Percentiles rank a stretch among this genome's conserved stretches.
These are phyloP conservation scores for Genyomyrus donnyi DNA, from an alignment of 2,113 vertebrate species.

Conservation along the genomic window DNA sequence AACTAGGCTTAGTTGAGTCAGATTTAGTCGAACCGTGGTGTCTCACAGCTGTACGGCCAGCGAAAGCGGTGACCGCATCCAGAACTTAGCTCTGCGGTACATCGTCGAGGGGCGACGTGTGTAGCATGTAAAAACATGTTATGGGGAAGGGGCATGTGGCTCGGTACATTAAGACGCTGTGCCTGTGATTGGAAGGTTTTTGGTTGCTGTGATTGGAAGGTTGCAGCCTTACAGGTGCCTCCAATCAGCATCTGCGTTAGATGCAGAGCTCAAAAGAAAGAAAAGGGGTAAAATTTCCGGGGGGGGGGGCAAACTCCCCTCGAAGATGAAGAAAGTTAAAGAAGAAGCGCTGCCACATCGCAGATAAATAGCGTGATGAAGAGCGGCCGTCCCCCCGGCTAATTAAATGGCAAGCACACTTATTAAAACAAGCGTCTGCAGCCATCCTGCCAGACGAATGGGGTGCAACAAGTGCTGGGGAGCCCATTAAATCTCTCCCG, in stretches of 20 bases:
- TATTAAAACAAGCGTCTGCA: slow-evolving; percentile 90
- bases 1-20: background rate
- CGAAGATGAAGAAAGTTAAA: slow-evolving; percentile 11
- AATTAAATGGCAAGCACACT: slow-evolving; percentile 89
- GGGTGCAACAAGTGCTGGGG: slow-evolving; percentile 86
- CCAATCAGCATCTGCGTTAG: slow-evolving; percentile 12
- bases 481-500: slow-evolving; percentile 87
- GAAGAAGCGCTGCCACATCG: slow-evolving; percentile 48
- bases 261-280: slow-evolving; percentile 7
- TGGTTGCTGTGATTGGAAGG: background rate
- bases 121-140: background rate
- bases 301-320: slow-evolving; percentile 8
- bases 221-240: slow-evolving; percentile 9
- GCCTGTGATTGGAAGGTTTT: background rate
- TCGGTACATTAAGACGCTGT: background rate
- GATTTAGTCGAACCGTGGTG: background rate
- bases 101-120: background rate
- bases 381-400: slow-evolving; percentile 74
- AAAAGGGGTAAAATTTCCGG: background rate
- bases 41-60: background rate
- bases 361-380: slow-evolving; percentile 68
- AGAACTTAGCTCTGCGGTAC: background rate
- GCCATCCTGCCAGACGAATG: slow-evolving; percentile 83
- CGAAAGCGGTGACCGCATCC: background rate
- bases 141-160: too few relatives aligned